A percentile compares a stretch with the other conserved stretches of the same genome.
These are phyloP conservation scores for Charina bottae DNA, from an alignment of 2,113 vertebrate genomes.

Conservation along the genomic window DNA sequence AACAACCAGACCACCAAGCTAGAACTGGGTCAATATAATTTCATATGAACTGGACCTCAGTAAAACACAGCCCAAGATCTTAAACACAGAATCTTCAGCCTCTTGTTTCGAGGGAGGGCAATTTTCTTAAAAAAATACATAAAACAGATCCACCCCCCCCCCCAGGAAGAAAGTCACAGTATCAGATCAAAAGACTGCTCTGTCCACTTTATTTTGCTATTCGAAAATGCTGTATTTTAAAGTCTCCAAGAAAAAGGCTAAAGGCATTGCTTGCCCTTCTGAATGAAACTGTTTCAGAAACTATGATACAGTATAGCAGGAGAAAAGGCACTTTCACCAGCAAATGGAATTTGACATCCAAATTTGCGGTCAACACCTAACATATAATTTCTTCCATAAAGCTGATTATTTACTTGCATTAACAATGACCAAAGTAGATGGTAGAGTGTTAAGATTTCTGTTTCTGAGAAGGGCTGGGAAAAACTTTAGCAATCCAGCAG, in stretches of 20 bases:
- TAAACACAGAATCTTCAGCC: background rate
- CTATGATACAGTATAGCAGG: background rate
- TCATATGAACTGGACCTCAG: background rate
- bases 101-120: background rate
- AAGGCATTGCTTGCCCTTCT: background rate
- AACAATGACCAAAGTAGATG: background rate
- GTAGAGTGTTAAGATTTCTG: background rate
- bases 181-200: background rate
- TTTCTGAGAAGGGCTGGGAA: background rate
- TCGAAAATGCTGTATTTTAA: background rate
- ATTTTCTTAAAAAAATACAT: background rate
- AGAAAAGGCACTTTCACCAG: background rate
- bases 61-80: background rate
- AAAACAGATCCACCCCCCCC: background rate
- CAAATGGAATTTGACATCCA: background rate
- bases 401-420: background rate
- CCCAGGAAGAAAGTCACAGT: too few relatives aligned
- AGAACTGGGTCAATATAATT: background rate
- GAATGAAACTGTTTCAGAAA: background rate
- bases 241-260: background rate
- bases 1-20: background rate
- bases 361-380: background rate
- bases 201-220: too few relatives aligned
- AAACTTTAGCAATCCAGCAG: background rate
- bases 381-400: background rate